Evolutionary conservation across 2,888 invertebrate species (phyloP), one percentile per base, ranked within the genome.

Genomic region (Eudasyphora cyanicolor): DNA sequence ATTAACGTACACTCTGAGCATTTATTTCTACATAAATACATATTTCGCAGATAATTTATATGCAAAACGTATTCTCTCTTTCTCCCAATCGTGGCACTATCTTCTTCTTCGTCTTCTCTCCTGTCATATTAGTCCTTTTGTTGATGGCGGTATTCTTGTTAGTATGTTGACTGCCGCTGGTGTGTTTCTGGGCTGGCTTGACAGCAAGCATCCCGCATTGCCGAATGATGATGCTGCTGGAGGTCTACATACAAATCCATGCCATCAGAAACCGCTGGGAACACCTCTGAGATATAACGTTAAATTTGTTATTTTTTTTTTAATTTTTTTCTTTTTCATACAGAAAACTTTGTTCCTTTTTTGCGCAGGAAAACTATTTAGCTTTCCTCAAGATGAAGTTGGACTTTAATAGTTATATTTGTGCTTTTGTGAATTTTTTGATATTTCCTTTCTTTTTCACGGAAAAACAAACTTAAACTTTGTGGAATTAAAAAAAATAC

Each of bases 1-100:
- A 64, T 73, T 74, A 78, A 78, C 73, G 69, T 64, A 67, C 38
- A 29, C 54, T 62, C 27, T 17, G n/a, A 38, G 21, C 69, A 78
- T 74, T 38, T 71, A 73, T 80, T 69, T 80, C n/a, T n/a, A n/a
- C n/a, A 69, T 84, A 81, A 81, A 81, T 79, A 79, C 49, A 76
- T 82, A 84, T 84, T 84, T 84, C 71, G 54, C 62, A 82, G 71
- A 85, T 86, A 86, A 86, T 86, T 86, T 86, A 86, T 86, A 86
- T 86, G 85, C 85, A 79, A 84, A 82, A 85, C 76, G 64, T 82
- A 71, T 77, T 77, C 77, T 83, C 77, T 76, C 57, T 57, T 27
- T 74, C 45, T 21, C 27, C 32, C 64, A 42, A 54, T 67, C 54
- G 73, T 38, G 49, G 51, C 32, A 12, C 17, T 57, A 21, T 49